Conservation (phyloP, 2,113 vertebrate genomes). For the Platysteira castanea region DNA sequence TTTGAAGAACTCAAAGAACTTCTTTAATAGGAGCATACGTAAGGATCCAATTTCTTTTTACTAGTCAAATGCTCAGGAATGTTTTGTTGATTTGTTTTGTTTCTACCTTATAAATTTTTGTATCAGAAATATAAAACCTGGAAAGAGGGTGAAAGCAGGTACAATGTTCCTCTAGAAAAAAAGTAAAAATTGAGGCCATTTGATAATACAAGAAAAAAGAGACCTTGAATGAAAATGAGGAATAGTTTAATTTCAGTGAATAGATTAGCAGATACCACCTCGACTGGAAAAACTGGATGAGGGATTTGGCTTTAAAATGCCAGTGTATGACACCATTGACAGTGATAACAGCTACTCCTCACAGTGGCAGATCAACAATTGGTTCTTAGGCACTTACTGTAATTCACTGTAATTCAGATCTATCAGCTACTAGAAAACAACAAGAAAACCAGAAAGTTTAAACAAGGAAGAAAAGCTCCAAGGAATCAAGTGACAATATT, state of each 20-base stretch:
- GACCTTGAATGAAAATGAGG: not conserved
- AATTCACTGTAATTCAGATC: not conserved
- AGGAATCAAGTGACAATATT: not conserved
- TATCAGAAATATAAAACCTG: not conserved
- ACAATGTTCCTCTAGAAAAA: not conserved
- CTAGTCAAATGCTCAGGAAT: not conserved
- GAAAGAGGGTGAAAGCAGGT: not conserved
- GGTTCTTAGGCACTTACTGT: not conserved
- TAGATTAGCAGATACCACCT: not conserved
- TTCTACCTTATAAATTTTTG: not conserved
- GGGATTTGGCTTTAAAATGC: not conserved
- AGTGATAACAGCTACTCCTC: not conserved
- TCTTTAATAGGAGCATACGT: not conserved
- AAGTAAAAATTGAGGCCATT: not conserved
- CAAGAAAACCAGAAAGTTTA: not conserved
- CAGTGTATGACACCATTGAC: not conserved
- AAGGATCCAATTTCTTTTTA: not conserved
- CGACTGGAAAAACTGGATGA: not conserved
- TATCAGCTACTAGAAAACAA: not conserved
- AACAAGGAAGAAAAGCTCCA: not conserved
- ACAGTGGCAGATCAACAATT: not conserved
- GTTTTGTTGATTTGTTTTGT: not conserved
- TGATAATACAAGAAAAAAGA: accelerated
- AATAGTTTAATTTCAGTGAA: not conserved
- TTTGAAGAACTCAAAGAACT: not conserved